These are phyloP conservation scores for Strongylocentrotus purpuratus DNA, from an alignment of 35 echinoderm and acorn worm genomes.

Conservation along the genomic window DNA sequence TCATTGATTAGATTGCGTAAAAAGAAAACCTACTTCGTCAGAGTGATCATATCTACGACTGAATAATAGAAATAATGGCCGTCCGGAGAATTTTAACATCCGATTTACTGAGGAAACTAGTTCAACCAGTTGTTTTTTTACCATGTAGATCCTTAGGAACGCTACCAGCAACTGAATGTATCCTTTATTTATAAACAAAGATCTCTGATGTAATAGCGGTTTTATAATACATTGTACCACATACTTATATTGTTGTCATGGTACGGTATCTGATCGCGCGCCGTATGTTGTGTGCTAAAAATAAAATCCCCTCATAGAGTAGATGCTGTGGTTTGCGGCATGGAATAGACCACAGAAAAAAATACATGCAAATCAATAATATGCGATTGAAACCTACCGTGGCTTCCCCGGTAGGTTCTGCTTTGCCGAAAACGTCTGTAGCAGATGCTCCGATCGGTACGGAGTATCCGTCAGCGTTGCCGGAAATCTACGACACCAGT, in stretches of 20 bases:
- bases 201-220: background rate
- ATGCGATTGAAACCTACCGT: too few relatives aligned
- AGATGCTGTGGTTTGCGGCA: too few relatives aligned
- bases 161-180: background rate
- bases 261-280: too few relatives aligned
- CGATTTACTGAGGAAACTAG: constrained; percentile 6
- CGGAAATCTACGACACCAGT: too few relatives aligned
- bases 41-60: background rate
- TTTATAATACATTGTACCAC: background rate
- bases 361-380: too few relatives aligned
- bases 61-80: background rate
- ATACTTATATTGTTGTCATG: background rate
- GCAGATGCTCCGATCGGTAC: too few relatives aligned
- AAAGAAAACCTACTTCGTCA: background rate
- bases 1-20: background rate
- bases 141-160: constrained; percentile 23
- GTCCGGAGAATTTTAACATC: background rate
- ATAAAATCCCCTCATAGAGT: too few relatives aligned
- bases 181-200: background rate
- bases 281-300: too few relatives aligned
- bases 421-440: too few relatives aligned
- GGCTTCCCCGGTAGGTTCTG: too few relatives aligned
- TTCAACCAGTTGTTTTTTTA: background rate
- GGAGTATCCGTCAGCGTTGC: too few relatives aligned
- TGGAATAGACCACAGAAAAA: too few relatives aligned